These are phyloP conservation scores for Carpatolechia fugitivella DNA, from an alignment of 2,888 invertebrate species.

Conservation along the genomic window DNA sequence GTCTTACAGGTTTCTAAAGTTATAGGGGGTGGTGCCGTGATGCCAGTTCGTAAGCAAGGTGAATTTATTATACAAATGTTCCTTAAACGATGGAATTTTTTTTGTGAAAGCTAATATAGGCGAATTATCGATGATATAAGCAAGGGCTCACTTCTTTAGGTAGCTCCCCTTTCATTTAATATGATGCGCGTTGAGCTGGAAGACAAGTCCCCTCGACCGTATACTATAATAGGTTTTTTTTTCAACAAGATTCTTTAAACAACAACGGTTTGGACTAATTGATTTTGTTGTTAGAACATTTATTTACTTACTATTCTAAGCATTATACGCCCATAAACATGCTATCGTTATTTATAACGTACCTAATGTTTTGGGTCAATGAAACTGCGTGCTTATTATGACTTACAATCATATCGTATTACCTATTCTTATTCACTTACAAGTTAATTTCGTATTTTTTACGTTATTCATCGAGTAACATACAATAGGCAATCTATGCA, in stretches of 20 bases:
- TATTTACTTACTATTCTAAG: not conserved
- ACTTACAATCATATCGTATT: not conserved
- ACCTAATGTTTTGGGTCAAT: constrained; percentile 12
- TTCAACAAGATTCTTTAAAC: not conserved
- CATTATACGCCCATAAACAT: constrained; percentile 25
- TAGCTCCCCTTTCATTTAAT: constrained; percentile 46
- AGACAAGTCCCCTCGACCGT: constrained; percentile 23
- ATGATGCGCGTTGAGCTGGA: constrained; percentile 50
- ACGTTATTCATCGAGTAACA: no score
- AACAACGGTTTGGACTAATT: not conserved
- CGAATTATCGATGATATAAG: constrained; percentile 30
- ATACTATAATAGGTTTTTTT: not conserved
- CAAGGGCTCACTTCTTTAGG: constrained; percentile 37
- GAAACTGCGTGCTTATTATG: not conserved
- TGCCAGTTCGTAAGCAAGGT: constrained; percentile 89
- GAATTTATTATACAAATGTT: constrained; percentile 48
- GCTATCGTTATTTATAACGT: constrained; percentile 19
- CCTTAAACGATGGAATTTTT: constrained; percentile 32
- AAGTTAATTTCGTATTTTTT: no score
- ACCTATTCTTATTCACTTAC: not conserved
- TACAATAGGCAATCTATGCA: not conserved
- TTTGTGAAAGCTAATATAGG: constrained; percentile 15
- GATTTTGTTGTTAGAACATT: not conserved
- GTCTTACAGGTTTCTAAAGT: constrained; percentile 61
- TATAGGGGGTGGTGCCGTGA: constrained; percentile 78